These are phyloP conservation scores for Darevskia nairensis DNA, from an alignment of 2,797 vertebrate species.

Conservation along the genomic window DNA sequence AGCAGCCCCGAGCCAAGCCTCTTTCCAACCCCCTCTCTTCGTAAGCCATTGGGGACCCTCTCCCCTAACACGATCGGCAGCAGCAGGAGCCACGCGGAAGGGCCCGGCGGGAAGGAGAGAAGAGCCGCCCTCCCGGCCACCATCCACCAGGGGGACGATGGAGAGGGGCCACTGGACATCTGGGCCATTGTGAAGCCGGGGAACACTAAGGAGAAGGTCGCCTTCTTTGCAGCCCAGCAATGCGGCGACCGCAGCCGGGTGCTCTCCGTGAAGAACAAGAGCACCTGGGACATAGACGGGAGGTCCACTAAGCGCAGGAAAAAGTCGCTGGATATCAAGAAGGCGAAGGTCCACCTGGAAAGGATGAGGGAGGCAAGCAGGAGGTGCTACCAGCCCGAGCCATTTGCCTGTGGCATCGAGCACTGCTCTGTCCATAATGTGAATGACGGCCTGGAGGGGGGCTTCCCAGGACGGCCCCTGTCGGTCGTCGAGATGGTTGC, in stretches of 20 bases:
- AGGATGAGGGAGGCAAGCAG: slow-evolving; percentile 74
- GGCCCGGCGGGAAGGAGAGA: slow-evolving; percentile 65
- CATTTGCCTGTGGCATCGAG: slow-evolving; percentile 75
- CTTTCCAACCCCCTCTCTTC: slow-evolving; percentile 73
- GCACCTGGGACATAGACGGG: slow-evolving; percentile 89
- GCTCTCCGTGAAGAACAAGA: slow-evolving; percentile 87
- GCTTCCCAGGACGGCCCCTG: slow-evolving; percentile 76
- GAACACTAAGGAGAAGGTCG: slow-evolving; percentile 97
- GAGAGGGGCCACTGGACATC: slow-evolving; percentile 83
- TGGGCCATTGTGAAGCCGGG: slow-evolving; percentile 95
- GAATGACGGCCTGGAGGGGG: slow-evolving; percentile 57
- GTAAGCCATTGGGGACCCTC: slow-evolving; percentile 81
- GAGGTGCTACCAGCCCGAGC: slow-evolving; percentile 73
- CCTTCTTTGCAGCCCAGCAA: slow-evolving; percentile 91
- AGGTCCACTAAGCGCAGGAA: slow-evolving; percentile 88
- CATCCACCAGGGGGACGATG: slow-evolving; percentile 80
- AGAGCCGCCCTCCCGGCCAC: slow-evolving; percentile 66
- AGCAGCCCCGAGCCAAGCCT: slow-evolving; percentile 67
- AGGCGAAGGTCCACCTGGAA: slow-evolving; percentile 76
- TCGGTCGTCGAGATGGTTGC: slow-evolving; percentile 97
- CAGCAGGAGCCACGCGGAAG: slow-evolving; percentile 68
- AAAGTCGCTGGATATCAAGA: slow-evolving; percentile 81
- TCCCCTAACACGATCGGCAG: slow-evolving; percentile 85
- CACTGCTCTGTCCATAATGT: slow-evolving; percentile 76
- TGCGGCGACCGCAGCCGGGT: slow-evolving; percentile 63